Conservation (phyloP, 2,797 vertebrate species). For the Euthynnus affinis region DNA sequence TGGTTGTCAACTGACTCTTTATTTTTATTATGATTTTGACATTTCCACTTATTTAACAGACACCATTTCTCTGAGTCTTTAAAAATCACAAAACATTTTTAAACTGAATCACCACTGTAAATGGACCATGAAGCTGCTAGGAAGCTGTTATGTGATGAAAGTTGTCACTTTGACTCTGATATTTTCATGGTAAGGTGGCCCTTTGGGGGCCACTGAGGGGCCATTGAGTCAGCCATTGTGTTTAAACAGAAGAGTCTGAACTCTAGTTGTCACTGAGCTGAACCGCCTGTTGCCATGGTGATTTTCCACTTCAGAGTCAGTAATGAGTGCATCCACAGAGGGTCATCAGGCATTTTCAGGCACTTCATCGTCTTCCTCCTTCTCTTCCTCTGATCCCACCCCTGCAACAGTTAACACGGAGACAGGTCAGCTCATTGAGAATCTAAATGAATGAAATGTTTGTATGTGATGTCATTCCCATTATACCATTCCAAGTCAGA, state of each 20-base stretch:
- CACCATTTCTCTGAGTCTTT: constrained; percentile 41
- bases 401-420: constrained; percentile 63
- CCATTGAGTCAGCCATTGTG: constrained; percentile 47
- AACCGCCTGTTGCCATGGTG: constrained; percentile 51
- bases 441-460: background rate
- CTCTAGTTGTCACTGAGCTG: constrained; percentile 34
- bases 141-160: constrained; percentile 48
- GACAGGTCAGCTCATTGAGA: constrained; percentile 29
- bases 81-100: constrained; percentile 45
- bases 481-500: constrained; percentile 83
- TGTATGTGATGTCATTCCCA: background rate
- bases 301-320: constrained; percentile 49
- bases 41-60: constrained; percentile 23
- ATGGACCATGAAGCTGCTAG: constrained; percentile 53
- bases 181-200: constrained; percentile 42
- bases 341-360: constrained; percentile 74
- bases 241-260: constrained; percentile 54
- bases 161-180: constrained; percentile 40
- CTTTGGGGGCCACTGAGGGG: constrained; percentile 27
- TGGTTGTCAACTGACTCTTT: constrained; percentile 17
- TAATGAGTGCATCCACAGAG: constrained; percentile 8
- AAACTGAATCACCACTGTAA: constrained; percentile 28
- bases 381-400: constrained; percentile 27
- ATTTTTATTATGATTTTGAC: background rate
- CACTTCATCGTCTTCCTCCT: constrained; percentile 58